Percentiles rank a stretch among this genome's conserved stretches.
Evolutionary conservation across 2,113 vertebrate genomes (phyloP).

Genomic region (Tichodroma muraria): DNA sequence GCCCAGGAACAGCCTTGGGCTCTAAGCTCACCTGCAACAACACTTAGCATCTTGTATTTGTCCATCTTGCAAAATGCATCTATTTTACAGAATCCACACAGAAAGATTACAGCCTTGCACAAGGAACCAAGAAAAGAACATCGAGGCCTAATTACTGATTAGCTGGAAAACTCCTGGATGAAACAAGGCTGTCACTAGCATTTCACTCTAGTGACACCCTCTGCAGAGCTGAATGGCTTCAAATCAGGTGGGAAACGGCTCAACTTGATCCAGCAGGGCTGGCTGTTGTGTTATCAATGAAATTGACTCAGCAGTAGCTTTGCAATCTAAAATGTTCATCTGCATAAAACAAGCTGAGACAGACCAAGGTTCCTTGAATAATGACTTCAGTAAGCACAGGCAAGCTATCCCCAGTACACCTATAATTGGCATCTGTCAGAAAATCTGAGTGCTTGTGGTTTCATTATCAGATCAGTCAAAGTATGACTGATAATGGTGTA

Average conservation of each 20-base stretch:
- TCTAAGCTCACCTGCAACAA: not conserved
- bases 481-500: not conserved
- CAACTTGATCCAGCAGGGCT: not conserved
- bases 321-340: not conserved
- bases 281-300: not conserved
- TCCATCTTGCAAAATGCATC: not conserved
- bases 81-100: not conserved
- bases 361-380: not conserved
- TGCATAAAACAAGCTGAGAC: not conserved
- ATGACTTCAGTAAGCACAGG: not conserved
- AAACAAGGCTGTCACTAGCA: not conserved
- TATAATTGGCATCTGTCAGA: not conserved
- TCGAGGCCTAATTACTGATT: not conserved
- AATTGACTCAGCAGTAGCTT: not conserved
- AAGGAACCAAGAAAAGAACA: not conserved
- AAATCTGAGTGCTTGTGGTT: not conserved
- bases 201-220: not conserved
- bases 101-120: not conserved
- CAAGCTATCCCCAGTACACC: not conserved
- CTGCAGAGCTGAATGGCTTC: not conserved
- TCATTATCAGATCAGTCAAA: not conserved
- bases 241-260: not conserved
- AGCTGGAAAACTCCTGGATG: not conserved
- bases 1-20: not conserved
- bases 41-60: not conserved